Evolutionary conservation across 2,888 invertebrate genomes (phyloP).

Genomic region (Hofmannophila pseudospretella): DNA sequence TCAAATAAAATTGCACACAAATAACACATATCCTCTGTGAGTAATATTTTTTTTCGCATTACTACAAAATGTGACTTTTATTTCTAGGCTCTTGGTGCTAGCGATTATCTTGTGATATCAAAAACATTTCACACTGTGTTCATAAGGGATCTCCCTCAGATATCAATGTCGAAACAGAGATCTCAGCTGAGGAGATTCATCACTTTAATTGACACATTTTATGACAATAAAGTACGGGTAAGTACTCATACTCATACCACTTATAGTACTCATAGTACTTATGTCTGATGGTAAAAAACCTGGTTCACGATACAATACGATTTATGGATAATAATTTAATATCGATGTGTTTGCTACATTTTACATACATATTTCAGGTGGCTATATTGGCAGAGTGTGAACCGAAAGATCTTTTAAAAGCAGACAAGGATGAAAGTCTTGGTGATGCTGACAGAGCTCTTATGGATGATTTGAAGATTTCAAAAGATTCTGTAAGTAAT

Average conservation of each 20-base stretch:
- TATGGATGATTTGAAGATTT: constrained; percentile 97
- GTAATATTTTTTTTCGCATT: too few species aligned
- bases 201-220: constrained; percentile 96
- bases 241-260: too few species aligned
- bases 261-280: too few species aligned
- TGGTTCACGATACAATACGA: too few species aligned
- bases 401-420: constrained; percentile 85
- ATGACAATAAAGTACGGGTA: constrained; percentile 91
- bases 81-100: constrained; percentile 91
- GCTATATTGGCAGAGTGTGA: constrained; percentile 91
- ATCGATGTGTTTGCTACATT: too few species aligned
- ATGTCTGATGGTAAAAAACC: too few species aligned
- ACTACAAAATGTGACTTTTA: too few species aligned
- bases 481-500: constrained; percentile 83
- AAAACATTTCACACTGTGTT: constrained; percentile 97
- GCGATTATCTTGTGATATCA: constrained; percentile 95
- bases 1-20: too few species aligned
- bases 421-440: constrained; percentile 61
- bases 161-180: constrained; percentile 84
- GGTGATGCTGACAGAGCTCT: constrained; percentile 89
- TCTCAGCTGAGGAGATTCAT: constrained; percentile 97
- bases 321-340: too few species aligned
- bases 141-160: constrained; percentile 91
- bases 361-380: constrained; percentile 69
- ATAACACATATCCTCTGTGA: too few species aligned